Evolutionary conservation across 2,888 invertebrate species (phyloP), one percentile per base, ranked within the genome.

Genomic region (Dynastes tityus): DNA sequence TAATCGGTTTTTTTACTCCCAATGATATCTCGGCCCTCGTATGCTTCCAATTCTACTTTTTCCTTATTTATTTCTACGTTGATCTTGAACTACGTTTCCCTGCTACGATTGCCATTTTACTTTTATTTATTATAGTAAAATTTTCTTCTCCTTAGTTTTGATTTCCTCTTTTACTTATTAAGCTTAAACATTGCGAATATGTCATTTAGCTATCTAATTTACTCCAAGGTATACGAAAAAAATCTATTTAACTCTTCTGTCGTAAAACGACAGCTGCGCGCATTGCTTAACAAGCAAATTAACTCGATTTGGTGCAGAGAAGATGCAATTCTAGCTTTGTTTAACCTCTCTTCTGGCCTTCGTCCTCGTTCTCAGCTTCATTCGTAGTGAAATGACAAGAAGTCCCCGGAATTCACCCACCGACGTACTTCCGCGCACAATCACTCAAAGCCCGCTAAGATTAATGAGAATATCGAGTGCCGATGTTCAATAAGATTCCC

Each of bases 381-480:
- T 11, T 61, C 58, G 9, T 55, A n/a, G 9, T 6, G 58, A 53
- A n/a, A 45, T 32, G 16, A 16, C 16, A 37, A 40, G 58, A 73
- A 73, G 61, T 27, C 13, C 22, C 73, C 58, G 73, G 58, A 73
- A 73, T 73, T 73, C 27, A 6, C 73, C 37, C 16, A 53, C 58
- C 73, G 8, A 58, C 40, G 61, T 58, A 73, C 61, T 73, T 73
- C 73, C 73, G 61, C 58, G 58, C 73, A 40, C 73, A 73, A 61
- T 73, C 73, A 73, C 73, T 73, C 73, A 73, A 58, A 73, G 73
- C 22, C 73, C 73, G 73, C 58, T 73, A 77, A 71, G 77, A 77
- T 64, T 77, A 71, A 77, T 77, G 77, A 77, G 68, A 71, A 77
- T 71, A 77, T 77, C 71, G 77, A 71, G 64, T 71, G 77, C 64